phyloP scores from a whole-genome alignment of 2,113 vertebrate genomes.

The Sylvilagus bachmani region DNA sequence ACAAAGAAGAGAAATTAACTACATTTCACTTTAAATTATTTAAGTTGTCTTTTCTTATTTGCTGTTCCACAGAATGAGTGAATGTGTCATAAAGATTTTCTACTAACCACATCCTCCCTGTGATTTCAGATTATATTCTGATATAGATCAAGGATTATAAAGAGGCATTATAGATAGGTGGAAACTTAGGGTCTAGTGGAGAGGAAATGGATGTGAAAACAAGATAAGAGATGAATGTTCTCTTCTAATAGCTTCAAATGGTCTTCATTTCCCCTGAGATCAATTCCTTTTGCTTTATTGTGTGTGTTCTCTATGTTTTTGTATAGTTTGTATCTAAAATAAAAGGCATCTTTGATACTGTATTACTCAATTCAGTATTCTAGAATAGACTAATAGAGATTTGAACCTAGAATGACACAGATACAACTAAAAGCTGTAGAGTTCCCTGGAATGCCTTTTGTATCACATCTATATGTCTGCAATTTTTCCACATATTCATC shows the following conservation, averaged over 20 bases:
- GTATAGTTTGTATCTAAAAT: not conserved
- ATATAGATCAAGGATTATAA: not conserved
- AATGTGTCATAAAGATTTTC: not conserved
- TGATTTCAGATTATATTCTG: not conserved
- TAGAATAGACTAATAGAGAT: not conserved
- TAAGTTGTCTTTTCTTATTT: not conserved
- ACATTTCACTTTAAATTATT: not conserved
- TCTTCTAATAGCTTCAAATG: conserved; percentile 1
- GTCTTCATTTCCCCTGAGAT: not conserved
- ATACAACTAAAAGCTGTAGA: fast-evolving
- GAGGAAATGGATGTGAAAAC: not conserved
- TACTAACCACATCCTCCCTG: not conserved
- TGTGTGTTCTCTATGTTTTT: not conserved
- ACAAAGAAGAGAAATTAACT: not conserved
- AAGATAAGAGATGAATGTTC: not conserved
- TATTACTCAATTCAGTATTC: not conserved
- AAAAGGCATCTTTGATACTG: not conserved
- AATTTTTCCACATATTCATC: not conserved
- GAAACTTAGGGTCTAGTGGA: too few species aligned
- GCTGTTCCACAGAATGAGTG: not conserved
- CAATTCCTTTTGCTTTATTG: not conserved
- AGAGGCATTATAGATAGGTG: not conserved
- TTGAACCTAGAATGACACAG: not conserved
- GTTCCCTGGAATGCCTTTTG: not conserved
- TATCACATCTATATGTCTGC: not conserved